These are phyloP conservation scores for Empis stercorea DNA, from an alignment of 2,888 invertebrate species.

Conservation along the genomic window DNA sequence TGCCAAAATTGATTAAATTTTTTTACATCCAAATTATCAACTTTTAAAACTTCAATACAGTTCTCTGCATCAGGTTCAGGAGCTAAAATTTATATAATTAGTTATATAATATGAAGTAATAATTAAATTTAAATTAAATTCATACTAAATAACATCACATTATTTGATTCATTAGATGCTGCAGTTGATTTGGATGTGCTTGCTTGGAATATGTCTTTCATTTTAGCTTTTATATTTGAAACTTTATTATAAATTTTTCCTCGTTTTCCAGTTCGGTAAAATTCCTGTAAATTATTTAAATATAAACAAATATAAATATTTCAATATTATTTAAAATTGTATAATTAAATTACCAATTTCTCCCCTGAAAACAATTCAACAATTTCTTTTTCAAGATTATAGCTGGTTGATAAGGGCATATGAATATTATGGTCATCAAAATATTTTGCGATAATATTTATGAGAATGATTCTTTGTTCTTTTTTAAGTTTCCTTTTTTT, in stretches of 20 bases:
- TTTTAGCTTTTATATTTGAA: not conserved
- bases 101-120: not conserved
- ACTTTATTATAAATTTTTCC: slow-evolving; percentile 2
- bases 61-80: not conserved
- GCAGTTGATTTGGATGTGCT: not conserved
- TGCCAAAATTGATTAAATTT: not conserved
- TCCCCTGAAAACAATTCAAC: not conserved
- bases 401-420: not conserved
- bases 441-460: too few species aligned
- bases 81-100: not conserved
- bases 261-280: not conserved
- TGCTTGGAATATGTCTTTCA: not conserved
- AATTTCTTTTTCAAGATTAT: slow-evolving; percentile 4
- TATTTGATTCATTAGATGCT: not conserved
- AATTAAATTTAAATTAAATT: not conserved
- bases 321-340: not conserved
- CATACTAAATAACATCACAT: not conserved
- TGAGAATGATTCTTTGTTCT: too few species aligned
- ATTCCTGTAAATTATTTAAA: not conserved
- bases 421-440: too few species aligned
- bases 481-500: too few species aligned
- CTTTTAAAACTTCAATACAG: not conserved
- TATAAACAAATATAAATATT: too few species aligned
- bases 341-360: not conserved
- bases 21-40: not conserved